Evolutionary conservation across 2,888 invertebrate species (phyloP).

Genomic region (Laothoe populi): DNA sequence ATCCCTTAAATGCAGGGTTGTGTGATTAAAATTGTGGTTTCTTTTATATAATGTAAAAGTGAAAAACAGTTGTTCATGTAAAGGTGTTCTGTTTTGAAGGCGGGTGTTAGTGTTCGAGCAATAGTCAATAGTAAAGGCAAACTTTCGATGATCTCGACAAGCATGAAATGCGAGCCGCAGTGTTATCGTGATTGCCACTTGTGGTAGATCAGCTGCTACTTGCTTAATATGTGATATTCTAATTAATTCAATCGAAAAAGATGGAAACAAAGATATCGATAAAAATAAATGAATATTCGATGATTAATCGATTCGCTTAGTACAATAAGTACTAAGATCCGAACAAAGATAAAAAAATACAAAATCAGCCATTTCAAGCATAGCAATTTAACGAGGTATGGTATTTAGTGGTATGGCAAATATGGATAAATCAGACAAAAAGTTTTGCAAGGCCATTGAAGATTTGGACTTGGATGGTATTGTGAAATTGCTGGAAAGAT

Average conservation of each 20-base stretch:
- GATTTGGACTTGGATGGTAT: conserved; percentile 56
- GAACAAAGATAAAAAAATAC: neutral
- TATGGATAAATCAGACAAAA: conserved; percentile 44
- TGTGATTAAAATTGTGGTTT: neutral
- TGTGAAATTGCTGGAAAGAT: conserved; percentile 51
- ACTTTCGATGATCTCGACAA: too few species aligned
- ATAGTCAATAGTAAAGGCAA: too few species aligned
- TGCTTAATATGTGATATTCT: too few species aligned
- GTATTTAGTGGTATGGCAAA: neutral
- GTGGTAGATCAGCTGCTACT: too few species aligned
- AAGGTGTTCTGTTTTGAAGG: neutral
- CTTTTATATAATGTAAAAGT: neutral
- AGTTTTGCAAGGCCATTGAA: conserved; percentile 47
- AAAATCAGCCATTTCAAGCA: too few species aligned
- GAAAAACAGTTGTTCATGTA: neutral
- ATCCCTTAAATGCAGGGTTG: neutral
- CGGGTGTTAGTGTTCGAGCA: neutral
- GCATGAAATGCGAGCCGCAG: too few species aligned
- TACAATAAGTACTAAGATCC: too few species aligned
- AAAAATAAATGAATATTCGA: too few species aligned
- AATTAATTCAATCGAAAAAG: too few species aligned
- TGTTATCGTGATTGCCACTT: too few species aligned
- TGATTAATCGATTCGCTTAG: too few species aligned
- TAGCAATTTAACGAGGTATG: neutral
- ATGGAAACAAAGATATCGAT: too few species aligned